A percentile compares a stretch with the other conserved stretches of the same genome.
phyloP scores from a whole-genome alignment of 2,797 vertebrate genomes.

The Buceros bicornis region DNA sequence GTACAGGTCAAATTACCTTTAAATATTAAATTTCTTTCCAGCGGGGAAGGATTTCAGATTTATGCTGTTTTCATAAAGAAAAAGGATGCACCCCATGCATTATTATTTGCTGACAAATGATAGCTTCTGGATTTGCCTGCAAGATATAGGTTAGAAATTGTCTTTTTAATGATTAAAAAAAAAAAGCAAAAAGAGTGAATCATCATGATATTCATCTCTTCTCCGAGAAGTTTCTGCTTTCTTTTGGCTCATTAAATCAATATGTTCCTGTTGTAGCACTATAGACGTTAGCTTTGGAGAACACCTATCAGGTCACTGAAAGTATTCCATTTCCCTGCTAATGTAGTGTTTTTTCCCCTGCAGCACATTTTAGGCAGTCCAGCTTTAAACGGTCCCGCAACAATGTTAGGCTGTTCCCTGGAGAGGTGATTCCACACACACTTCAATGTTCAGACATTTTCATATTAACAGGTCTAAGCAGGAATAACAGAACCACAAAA shows the following conservation, averaged over 20 bases:
- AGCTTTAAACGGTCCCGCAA: neutral
- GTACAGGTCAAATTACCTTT: constrained; percentile 86
- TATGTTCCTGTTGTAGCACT: neutral
- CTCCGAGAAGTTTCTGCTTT: neutral
- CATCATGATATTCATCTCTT: constrained; percentile 6
- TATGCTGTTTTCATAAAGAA: constrained; percentile 76
- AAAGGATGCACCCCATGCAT: constrained; percentile 49
- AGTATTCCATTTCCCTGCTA: neutral
- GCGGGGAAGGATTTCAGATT: constrained; percentile 74
- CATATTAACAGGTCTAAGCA: constrained; percentile 16
- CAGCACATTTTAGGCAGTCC: neutral
- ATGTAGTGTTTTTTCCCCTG: neutral
- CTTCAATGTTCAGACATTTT: constrained; percentile 7
- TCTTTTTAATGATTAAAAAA: neutral
- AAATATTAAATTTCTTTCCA: constrained; percentile 86
- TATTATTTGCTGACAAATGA: constrained; percentile 71
- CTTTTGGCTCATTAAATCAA: constrained; percentile 14
- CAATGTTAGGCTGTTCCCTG: neutral
- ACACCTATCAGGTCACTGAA: neutral
- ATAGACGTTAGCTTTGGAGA: neutral
- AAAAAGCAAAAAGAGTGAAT: neutral
- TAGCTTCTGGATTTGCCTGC: constrained; percentile 26
- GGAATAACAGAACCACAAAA: constrained; percentile 20
- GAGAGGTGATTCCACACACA: neutral
- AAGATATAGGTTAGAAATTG: neutral